These are phyloP conservation scores for Hippasteria phrygiana DNA, from an alignment of 53 echinoderm and acorn worm species.

Conservation along the genomic window DNA sequence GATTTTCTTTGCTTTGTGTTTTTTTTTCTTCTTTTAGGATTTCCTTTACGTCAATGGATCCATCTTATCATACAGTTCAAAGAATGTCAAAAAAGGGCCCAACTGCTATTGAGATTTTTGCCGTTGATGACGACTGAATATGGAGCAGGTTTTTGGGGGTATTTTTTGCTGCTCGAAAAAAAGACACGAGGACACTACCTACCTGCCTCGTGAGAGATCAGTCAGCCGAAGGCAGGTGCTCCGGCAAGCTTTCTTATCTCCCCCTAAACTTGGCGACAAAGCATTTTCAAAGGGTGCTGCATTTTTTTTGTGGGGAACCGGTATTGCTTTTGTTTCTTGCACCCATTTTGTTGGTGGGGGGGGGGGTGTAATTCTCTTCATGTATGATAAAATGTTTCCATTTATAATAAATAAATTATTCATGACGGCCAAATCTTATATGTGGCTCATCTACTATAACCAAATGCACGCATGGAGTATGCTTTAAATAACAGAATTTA, in stretches of 20 bases:
- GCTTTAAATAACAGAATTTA: too few relatives aligned
- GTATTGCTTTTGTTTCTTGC: neutral
- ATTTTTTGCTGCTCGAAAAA: neutral
- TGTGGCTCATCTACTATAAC: too few relatives aligned
- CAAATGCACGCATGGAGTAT: too few relatives aligned
- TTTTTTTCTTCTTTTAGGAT: neutral
- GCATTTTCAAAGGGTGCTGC: neutral
- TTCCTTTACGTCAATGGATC: neutral
- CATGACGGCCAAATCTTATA: neutral
- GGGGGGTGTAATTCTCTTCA: neutral
- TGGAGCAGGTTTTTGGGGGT: neutral
- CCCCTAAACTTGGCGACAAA: neutral
- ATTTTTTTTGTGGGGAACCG: neutral
- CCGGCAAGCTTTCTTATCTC: neutral
- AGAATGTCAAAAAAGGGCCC: conserved; percentile 14
- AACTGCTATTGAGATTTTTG: conserved; percentile 35
- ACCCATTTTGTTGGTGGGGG: neutral
- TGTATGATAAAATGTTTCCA: conserved; percentile 67
- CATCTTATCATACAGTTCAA: conserved; percentile 56
- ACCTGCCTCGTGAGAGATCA: neutral
- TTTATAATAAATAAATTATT: neutral
- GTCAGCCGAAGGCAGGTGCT: neutral
- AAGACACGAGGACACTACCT: neutral
- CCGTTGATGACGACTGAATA: conserved; percentile 9
- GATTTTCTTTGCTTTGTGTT: neutral